phyloP scores from a whole-genome alignment of 2,888 invertebrate species.

The Drymonia ruficornis region DNA sequence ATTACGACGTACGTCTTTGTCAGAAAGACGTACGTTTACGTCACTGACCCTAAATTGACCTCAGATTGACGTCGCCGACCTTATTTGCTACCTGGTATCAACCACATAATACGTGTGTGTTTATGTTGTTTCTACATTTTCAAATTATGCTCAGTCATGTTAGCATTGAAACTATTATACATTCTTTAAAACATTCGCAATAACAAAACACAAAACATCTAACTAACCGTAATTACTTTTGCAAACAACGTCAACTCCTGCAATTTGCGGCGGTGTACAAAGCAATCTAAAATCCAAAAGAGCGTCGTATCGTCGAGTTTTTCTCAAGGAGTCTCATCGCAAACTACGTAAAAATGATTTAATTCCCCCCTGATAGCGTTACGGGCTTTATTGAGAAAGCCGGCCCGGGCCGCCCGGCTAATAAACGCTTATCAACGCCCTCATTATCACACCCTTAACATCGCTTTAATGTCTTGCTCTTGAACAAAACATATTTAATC shows the following conservation, averaged over 20 bases:
- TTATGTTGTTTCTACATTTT: too few species aligned
- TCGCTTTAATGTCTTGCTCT: constrained; percentile 85
- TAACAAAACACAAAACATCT: too few species aligned
- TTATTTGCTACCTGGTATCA: too few species aligned
- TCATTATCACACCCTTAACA: constrained; percentile 86
- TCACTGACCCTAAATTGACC: too few species aligned
- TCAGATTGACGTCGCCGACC: too few species aligned
- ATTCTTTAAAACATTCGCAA: too few species aligned
- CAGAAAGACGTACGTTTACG: too few species aligned
- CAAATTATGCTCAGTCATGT: too few species aligned
- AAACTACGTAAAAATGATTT: constrained; percentile 84
- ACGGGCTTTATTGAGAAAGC: constrained; percentile 71
- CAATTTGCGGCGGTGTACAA: constrained; percentile 47
- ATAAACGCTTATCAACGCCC: constrained; percentile 85
- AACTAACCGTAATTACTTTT: constrained; percentile 44
- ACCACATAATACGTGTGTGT: too few species aligned
- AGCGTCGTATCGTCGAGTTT: constrained; percentile 67
- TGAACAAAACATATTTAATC: constrained; percentile 86
- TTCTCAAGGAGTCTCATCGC: constrained; percentile 67
- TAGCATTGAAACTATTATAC: too few species aligned
- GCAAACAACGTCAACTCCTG: constrained; percentile 47
- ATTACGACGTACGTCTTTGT: too few species aligned
- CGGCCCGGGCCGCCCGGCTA: constrained; percentile 70
- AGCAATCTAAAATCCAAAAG: constrained; percentile 69
- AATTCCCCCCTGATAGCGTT: constrained; percentile 80